Evolutionary conservation across 2,888 invertebrate genomes (phyloP), one percentile per base, ranked within the genome.

Genomic region (Phortica magna): DNA sequence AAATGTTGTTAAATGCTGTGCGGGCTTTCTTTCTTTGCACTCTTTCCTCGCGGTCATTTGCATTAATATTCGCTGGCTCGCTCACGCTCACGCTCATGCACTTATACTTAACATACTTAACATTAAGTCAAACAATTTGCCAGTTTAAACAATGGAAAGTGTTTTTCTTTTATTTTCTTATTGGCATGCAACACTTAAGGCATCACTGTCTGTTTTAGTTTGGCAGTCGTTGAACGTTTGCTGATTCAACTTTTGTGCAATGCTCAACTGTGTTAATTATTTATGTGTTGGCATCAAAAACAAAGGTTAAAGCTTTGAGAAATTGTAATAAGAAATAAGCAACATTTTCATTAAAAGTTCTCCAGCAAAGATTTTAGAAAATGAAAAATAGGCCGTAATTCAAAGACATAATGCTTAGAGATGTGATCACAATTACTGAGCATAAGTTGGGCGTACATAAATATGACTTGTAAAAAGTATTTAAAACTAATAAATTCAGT

Each of bases 81-180:
- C 77, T 80, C 72, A 39, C 22, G 19, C 19, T 73, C 19, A 61
- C 19, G 5, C 12, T 17, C 59, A 57, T 14, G 5, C 57, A 57
- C 17, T n/a, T 7, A 2, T 17, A 59, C 59, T 17, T 59, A 59
- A 43, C 10, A 7, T 43, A 48, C 48, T 48, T 14, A 48, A 14
- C 17, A 59, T n/a, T 17, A 17, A 12, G 59, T 22, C 67, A 19
- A 12, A 31, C 59, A 14, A 48, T 72, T 39, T 41, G 42, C 9
- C 59, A 10, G 53, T 53, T 31, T 14, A 71, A 71, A 71, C 70
- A 85, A 85, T 83, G 85, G 85, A 85, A 85, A 85, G 85, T 85
- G 87, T 74, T 41, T n/a, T 68, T 68, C 43, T 68, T 68, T 31
- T 31, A 0, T 31, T 31, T 31, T 31, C 48, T 53, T 31, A 31